Evolutionary conservation across 1,140 invertebrate species (phyloP).

Genomic region (Aphaenogaster floridana): DNA sequence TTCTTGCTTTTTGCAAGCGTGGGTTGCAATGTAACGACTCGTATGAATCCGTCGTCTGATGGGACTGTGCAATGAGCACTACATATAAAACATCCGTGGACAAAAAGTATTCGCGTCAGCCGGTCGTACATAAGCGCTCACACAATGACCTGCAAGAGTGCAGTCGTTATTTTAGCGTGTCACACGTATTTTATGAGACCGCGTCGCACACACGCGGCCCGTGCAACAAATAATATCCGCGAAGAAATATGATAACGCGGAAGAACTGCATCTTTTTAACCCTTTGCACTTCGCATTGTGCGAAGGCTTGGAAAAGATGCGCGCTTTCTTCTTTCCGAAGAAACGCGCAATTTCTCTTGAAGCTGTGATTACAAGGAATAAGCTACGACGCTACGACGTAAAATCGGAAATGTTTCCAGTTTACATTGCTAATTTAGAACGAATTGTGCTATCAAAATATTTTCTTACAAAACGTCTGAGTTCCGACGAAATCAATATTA

Average conservation of each 20-base stretch:
- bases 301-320: background rate
- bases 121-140: slow-evolving; percentile 51
- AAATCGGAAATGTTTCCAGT: background rate
- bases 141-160: slow-evolving; percentile 55
- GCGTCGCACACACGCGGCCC: slow-evolving; percentile 25
- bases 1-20: background rate
- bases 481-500: background rate
- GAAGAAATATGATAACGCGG: slow-evolving; percentile 45
- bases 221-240: slow-evolving; percentile 51
- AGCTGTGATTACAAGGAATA: background rate
- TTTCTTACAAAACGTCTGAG: background rate
- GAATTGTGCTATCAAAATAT: slow-evolving; percentile 7
- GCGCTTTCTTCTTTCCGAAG: background rate
- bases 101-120: slow-evolving; percentile 59
- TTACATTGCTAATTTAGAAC: slow-evolving; percentile 26
- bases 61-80: background rate
- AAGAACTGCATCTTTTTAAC: slow-evolving; percentile 48
- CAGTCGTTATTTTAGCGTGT: slow-evolving; percentile 63
- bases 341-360: slow-evolving; percentile 12
- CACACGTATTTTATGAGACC: slow-evolving; percentile 55
- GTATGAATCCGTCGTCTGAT: slow-evolving; percentile 37
- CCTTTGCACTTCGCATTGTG: slow-evolving; percentile 13
- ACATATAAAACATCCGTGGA: slow-evolving; percentile 33
- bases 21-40: slow-evolving; percentile 51
- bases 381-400: background rate